phyloP scores from a whole-genome alignment of 2,888 invertebrate species.

The Pseudococcus longispinus region DNA sequence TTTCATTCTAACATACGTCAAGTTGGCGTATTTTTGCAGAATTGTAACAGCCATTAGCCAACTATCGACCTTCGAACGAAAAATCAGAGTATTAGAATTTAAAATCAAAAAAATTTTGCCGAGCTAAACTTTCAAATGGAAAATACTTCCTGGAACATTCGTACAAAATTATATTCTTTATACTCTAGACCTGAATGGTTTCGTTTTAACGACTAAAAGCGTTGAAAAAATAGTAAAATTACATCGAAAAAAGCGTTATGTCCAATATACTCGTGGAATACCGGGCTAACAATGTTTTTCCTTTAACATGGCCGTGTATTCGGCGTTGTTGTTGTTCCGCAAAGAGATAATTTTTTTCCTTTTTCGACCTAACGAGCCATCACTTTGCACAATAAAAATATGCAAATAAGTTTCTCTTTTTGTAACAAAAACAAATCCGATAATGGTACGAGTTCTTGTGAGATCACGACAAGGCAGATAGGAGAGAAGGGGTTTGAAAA shows the following conservation, averaged over 20 bases:
- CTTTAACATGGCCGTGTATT: neutral
- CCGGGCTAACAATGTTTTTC: neutral
- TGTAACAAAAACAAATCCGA: constrained; percentile 14
- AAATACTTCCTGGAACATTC: neutral
- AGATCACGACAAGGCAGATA: neutral
- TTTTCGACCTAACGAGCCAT: constrained; percentile 15
- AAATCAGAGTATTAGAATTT: neutral
- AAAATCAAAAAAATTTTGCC: neutral
- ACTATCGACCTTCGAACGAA: neutral
- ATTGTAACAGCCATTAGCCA: neutral
- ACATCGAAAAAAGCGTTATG: neutral
- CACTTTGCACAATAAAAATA: constrained; percentile 12
- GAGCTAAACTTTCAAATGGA: neutral
- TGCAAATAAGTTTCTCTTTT: constrained; percentile 2
- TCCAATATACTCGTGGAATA: neutral
- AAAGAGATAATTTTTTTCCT: neutral
- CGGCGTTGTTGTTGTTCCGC: neutral
- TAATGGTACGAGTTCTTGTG: constrained; percentile 7
- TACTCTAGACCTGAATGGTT: neutral
- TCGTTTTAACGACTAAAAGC: neutral
- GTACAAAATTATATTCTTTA: neutral
- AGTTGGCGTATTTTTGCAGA: neutral
- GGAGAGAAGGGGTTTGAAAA: neutral
- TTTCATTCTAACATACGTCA: neutral
- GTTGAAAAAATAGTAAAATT: neutral